phyloP scores from a whole-genome alignment of 2,797 vertebrate species.

The Coregonus suidteri region DNA sequence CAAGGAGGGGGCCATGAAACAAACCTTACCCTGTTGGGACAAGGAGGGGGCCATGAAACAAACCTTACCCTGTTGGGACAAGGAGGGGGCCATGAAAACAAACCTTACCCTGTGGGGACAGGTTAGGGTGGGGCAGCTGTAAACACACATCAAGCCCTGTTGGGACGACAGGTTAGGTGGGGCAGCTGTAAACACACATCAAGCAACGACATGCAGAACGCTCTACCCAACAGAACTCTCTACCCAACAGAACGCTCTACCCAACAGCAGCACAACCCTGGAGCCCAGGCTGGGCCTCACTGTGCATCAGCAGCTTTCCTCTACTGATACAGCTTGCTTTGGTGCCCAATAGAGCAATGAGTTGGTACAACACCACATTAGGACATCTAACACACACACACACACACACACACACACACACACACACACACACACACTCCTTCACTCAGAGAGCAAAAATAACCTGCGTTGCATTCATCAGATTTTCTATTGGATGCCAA shows the following conservation, averaged over 20 bases:
- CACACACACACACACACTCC: conserved; percentile 25
- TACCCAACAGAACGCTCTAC: conserved; percentile 59
- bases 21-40: too few relatives aligned
- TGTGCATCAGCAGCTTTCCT: conserved; percentile 50
- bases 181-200: conserved; percentile 62
- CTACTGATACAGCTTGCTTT: conserved; percentile 42
- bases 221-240: conserved; percentile 55
- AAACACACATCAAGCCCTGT: too few relatives aligned
- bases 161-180: conserved; percentile 27
- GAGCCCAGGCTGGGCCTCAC: conserved; percentile 38
- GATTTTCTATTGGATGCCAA: conserved; percentile 65
- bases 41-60: too few relatives aligned
- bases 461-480: conserved; percentile 67
- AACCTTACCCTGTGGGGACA: too few relatives aligned
- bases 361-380: conserved; percentile 54
- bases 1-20: too few relatives aligned
- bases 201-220: conserved; percentile 65
- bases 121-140: too few relatives aligned
- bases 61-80: conserved; percentile 11
- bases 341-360: conserved; percentile 46
- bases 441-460: conserved; percentile 58
- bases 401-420: conserved; percentile 10
- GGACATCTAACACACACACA: conserved; percentile 2
- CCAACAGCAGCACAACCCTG: conserved; percentile 66
- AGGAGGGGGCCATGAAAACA: too few relatives aligned